phyloP scores from a whole-genome alignment of 1,140 invertebrate genomes.

The Cecropterus lyciades region DNA sequence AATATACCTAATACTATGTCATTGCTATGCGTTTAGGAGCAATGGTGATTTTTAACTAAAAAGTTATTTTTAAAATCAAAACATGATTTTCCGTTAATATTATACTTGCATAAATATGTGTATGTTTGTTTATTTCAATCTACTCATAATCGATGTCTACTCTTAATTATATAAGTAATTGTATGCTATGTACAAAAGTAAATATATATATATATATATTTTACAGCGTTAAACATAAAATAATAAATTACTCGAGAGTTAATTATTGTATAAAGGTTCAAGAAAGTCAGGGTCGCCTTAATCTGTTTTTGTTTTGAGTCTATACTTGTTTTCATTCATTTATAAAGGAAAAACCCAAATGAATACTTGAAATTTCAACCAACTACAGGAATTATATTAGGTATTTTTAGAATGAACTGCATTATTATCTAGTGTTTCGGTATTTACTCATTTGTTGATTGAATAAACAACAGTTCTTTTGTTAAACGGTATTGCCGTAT shows the following conservation, averaged over 20 bases:
- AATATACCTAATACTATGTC: no score
- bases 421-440: neutral
- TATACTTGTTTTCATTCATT: neutral
- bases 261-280: neutral
- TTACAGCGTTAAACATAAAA: no score
- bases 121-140: no score
- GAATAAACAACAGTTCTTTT: slow-evolving; percentile 10
- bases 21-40: no score
- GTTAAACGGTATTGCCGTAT: slow-evolving; percentile 6
- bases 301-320: slow-evolving; percentile 1
- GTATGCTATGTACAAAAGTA: no score
- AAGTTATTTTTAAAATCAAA: no score
- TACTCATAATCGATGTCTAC: no score
- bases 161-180: no score
- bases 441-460: neutral
- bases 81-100: no score
- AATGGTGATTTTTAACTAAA: no score
- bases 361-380: neutral
- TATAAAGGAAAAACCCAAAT: neutral
- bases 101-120: no score
- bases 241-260: neutral
- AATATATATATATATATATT: no score
- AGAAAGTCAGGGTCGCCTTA: slow-evolving; percentile 11
- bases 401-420: slow-evolving; percentile 31
- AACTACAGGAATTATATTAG: neutral